Conservation (phyloP, 2,113 vertebrate genomes). For the Ahaetulla prasina region DNA sequence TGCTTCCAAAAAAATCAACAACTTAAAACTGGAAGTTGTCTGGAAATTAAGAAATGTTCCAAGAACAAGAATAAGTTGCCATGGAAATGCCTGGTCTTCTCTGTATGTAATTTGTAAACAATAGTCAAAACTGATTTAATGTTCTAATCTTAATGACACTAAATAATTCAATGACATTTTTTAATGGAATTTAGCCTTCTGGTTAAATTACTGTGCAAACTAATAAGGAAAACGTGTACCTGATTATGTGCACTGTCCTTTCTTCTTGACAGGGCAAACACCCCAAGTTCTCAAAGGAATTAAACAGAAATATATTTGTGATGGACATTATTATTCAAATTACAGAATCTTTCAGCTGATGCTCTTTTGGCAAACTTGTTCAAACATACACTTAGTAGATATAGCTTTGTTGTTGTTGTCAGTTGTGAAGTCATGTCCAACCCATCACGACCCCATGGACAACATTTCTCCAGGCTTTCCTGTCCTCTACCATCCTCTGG, state of each 20-base stretch:
- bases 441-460: too few relatives aligned
- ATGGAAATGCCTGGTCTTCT: background rate
- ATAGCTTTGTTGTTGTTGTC: too few relatives aligned
- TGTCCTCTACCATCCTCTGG: too few relatives aligned
- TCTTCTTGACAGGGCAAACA: background rate
- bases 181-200: background rate
- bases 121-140: background rate
- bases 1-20: background rate
- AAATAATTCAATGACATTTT: background rate
- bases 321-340: background rate
- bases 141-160: background rate
- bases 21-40: background rate
- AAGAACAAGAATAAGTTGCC: background rate
- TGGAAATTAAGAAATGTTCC: background rate
- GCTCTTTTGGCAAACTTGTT: background rate
- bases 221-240: background rate
- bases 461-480: too few relatives aligned
- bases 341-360: background rate
- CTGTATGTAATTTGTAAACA: background rate
- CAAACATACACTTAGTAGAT: background rate
- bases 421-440: too few relatives aligned
- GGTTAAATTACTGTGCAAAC: background rate
- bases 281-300: background rate
- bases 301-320: background rate
- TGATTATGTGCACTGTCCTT: background rate